Evolutionary conservation across 2,113 vertebrate genomes (phyloP).

Genomic region (Colaptes auratus): DNA sequence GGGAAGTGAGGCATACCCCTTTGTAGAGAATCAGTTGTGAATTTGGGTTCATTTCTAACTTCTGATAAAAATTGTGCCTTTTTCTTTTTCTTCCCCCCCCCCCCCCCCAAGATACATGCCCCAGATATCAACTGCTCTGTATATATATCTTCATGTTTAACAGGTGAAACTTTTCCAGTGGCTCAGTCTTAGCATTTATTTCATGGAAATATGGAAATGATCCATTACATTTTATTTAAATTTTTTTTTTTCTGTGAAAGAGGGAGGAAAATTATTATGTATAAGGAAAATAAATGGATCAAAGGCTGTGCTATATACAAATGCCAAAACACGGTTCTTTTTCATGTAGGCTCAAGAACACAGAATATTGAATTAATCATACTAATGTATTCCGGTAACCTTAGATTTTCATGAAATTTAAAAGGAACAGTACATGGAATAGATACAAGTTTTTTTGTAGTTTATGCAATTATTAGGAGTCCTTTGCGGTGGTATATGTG

Average conservation of each 20-base stretch:
- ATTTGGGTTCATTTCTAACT: not conserved
- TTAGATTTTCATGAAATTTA: not conserved
- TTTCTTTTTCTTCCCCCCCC: too few relatives aligned
- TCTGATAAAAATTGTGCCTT: not conserved
- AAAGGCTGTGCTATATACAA: not conserved
- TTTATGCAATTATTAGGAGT: not conserved
- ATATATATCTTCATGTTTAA: not conserved
- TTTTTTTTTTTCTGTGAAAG: rapidly evolving
- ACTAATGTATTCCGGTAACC: not conserved
- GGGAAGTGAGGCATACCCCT: not conserved
- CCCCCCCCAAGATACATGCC: not conserved
- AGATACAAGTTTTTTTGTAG: not conserved
- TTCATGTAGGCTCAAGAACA: not conserved
- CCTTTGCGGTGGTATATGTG: not conserved
- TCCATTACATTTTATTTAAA: not conserved
- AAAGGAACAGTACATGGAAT: not conserved
- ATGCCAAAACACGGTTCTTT: not conserved
- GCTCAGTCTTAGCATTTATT: not conserved
- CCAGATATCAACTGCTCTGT: not conserved
- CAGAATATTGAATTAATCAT: not conserved
- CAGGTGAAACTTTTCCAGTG: not conserved
- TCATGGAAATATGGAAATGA: not conserved
- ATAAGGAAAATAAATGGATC: not conserved
- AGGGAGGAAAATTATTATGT: not conserved
- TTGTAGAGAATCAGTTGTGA: not conserved